Evolutionary conservation across 2,888 invertebrate genomes (phyloP), one percentile per base, ranked within the genome.

Genomic region (Ctena decussata): DNA sequence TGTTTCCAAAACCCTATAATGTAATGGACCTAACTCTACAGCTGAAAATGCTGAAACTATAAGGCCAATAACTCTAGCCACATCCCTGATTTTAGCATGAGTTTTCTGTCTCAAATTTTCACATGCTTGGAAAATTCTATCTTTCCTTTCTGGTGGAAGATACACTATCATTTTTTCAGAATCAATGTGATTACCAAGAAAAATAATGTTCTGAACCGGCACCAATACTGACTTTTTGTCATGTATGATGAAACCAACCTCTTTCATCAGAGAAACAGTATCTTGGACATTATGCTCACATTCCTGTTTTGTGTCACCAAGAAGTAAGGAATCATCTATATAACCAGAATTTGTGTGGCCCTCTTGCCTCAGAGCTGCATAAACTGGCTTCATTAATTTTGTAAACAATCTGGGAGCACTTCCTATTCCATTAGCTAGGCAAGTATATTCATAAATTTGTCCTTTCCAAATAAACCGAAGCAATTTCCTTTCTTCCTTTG

Each of bases 351-450:
- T 53, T 11, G 21, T 53, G n/a, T 53, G 53, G 5, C 53, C 53
- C 18, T n/a, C 5, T n/a, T n/a, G 18, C 21, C 70, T 15, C 15
- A 83, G 53, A 12, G 39, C 32, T 0, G 87, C 79, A 82, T 78
- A 89, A 18, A 89, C 84, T 57, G 88, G 89, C 70, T 88, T 90
- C 49, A 91, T 24, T 1, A 90, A 18, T 71, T 89, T 88, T 46
- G 88, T 91, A 60, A 91, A 91, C 15, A 77, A 46, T 70, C 84
- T 15, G n/a, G 53, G 18, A 3, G 53, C n/a, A 53, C 53, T n/a
- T 5, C 21, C 5, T 11, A 53, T 21, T n/a, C 53, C 53, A 53
- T 73, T 15, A 84, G 90, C 21, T 87, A 86, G 35, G 49, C 85
- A 84, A 53, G 21, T 53, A 46, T 65, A 86, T n/a, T 88, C 74